Conservation (phyloP, 2,113 vertebrate species). For the Monopterus albus region DNA sequence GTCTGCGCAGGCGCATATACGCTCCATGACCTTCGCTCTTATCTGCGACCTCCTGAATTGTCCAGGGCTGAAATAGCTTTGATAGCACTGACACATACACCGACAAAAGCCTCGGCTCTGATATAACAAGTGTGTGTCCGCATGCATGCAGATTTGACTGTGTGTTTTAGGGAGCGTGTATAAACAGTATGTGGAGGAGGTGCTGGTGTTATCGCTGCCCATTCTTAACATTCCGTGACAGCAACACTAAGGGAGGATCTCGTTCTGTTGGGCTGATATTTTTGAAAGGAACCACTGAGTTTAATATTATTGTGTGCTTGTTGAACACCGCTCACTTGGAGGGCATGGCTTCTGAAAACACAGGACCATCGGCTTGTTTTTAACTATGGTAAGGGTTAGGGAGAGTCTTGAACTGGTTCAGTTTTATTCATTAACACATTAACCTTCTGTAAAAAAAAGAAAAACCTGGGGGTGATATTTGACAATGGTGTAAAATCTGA, state of each 20-base stretch:
- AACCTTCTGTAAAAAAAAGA: no score
- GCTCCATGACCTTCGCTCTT: constrained; percentile 50
- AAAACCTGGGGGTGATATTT: no score
- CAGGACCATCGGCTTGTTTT: constrained; percentile 1
- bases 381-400: constrained; percentile 1
- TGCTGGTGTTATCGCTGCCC: constrained; percentile 62
- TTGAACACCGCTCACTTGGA: neutral
- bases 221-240: constrained; percentile 73
- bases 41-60: constrained; percentile 62
- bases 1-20: neutral
- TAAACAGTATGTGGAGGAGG: constrained; percentile 63
- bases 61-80: constrained; percentile 67
- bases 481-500: no score
- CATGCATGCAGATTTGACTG: constrained; percentile 14
- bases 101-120: constrained; percentile 60
- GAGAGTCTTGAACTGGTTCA: no score
- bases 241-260: constrained; percentile 58
- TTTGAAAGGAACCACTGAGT: constrained; percentile 42
- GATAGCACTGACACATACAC: constrained; percentile 69
- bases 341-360: constrained; percentile 38
- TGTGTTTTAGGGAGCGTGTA: constrained; percentile 23
- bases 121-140: constrained; percentile 43
- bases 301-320: constrained; percentile 28
- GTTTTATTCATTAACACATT: no score
- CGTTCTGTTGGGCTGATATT: constrained; percentile 24